phyloP scores from a whole-genome alignment of 2,888 invertebrate genomes.

The Pelosia muscerda region DNA sequence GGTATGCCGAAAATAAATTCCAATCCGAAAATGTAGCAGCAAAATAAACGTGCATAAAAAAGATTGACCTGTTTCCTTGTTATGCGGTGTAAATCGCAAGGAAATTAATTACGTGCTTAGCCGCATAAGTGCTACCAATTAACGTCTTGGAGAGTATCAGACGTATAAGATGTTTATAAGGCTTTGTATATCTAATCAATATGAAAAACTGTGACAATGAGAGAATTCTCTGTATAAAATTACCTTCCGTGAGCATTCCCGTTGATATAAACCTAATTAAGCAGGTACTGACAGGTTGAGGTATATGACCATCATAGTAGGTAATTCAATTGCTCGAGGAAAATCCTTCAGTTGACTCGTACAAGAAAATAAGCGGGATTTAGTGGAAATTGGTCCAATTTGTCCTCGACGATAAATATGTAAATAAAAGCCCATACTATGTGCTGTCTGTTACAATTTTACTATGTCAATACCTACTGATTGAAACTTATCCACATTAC shows the following conservation, averaged over 20 bases:
- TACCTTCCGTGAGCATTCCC: neutral
- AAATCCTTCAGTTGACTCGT: conserved; percentile 41
- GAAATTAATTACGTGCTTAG: no score
- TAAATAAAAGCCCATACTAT: conserved; percentile 38
- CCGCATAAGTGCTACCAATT: no score
- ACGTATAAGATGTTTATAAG: neutral
- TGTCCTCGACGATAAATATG: conserved; percentile 39
- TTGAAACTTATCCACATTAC: conserved; percentile 28
- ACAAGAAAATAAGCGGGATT: conserved; percentile 47
- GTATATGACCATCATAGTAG: conserved; percentile 17
- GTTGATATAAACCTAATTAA: conserved; percentile 5
- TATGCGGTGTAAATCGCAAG: no score
- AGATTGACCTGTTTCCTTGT: no score
- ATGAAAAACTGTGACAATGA: no score
- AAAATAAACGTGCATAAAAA: no score
- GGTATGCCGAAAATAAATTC: no score
- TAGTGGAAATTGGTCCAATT: conserved; percentile 48
- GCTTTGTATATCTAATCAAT: no score
- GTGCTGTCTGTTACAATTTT: conserved; percentile 42
- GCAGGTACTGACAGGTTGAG: conserved; percentile 11
- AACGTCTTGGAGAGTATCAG: no score
- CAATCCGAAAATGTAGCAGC: no score
- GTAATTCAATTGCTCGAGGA: conserved; percentile 48
- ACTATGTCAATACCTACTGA: conserved; percentile 44
- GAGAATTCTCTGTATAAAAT: neutral